Conservation (phyloP, 2,888 invertebrate species). For the Drosophila phalerata region DNA sequence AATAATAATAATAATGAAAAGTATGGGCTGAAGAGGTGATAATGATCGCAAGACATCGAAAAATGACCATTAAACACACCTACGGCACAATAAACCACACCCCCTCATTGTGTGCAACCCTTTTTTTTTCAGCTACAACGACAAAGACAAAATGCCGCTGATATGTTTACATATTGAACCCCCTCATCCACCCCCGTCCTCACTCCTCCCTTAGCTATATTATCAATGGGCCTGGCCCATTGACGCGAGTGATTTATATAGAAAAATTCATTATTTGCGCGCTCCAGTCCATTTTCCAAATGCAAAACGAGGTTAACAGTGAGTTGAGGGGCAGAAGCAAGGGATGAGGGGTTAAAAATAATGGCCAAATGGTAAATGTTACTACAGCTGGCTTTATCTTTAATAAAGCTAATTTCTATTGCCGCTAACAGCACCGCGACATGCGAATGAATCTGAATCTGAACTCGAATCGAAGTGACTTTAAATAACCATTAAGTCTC, state of each 20-base stretch:
- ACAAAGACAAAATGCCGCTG: slow-evolving; percentile 55
- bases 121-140: slow-evolving; percentile 30
- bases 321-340: neutral
- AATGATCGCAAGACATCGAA: slow-evolving; percentile 76
- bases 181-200: slow-evolving; percentile 18
- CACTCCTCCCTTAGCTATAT: slow-evolving; percentile 21
- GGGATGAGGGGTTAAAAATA: slow-evolving; percentile 33
- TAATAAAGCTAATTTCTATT: slow-evolving; percentile 78
- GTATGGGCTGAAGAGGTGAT: slow-evolving; percentile 55
- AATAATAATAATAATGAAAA: slow-evolving; percentile 58
- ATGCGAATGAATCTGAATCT: slow-evolving; percentile 60
- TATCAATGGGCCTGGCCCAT: slow-evolving; percentile 77
- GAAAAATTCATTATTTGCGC: slow-evolving; percentile 78
- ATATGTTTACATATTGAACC: slow-evolving; percentile 47
- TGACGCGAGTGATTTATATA: slow-evolving; percentile 79
- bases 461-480: slow-evolving; percentile 44
- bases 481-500: slow-evolving; percentile 62
- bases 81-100: slow-evolving; percentile 51
- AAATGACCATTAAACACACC: slow-evolving; percentile 82
- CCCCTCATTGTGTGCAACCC: slow-evolving; percentile 44
- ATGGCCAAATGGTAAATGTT: slow-evolving; percentile 64
- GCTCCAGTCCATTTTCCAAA: slow-evolving; percentile 63
- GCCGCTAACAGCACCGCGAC: slow-evolving; percentile 75
- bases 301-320: slow-evolving; percentile 57
- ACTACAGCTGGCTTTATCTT: slow-evolving; percentile 66